A percentile compares a stretch with the other conserved stretches of the same genome.
These are phyloP conservation scores for Acanthaster planci DNA, from an alignment of 35 echinoderm and acorn worm species.

Conservation along the genomic window DNA sequence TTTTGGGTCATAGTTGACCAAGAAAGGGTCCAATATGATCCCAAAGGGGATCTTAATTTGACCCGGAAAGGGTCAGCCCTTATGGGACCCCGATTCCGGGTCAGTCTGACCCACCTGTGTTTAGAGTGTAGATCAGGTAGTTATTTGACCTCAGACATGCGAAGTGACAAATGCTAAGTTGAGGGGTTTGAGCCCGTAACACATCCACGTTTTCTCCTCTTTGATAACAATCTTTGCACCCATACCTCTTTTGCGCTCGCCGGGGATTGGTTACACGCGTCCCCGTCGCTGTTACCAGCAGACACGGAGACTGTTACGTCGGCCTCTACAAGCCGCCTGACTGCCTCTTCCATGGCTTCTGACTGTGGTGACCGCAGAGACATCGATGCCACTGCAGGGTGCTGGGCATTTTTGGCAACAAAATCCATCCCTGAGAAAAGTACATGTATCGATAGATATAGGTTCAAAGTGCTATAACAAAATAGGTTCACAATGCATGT, in stretches of 20 bases:
- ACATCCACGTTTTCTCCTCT: background rate
- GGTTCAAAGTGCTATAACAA: too few species aligned
- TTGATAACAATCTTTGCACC: background rate
- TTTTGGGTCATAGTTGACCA: too few species aligned
- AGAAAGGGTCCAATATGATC: too few species aligned
- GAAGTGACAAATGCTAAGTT: too few species aligned
- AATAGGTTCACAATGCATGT: too few species aligned
- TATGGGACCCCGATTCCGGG: too few species aligned
- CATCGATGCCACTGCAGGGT: constrained; percentile 76
- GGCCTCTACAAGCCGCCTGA: constrained; percentile 22
- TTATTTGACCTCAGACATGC: too few species aligned
- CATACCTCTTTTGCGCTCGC: constrained; percentile 45
- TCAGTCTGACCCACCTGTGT: too few species aligned
- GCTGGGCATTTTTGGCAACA: constrained; percentile 33
- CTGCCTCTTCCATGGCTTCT: constrained; percentile 39
- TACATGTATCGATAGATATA: background rate
- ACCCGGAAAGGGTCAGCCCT: too few species aligned
- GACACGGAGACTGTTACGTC: constrained; percentile 58
- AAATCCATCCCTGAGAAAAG: constrained; percentile 45
- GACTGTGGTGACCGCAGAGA: constrained; percentile 64
- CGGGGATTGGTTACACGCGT: constrained; percentile 67
- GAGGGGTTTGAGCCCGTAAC: too few species aligned
- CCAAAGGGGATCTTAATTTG: too few species aligned
- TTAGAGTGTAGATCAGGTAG: too few species aligned
- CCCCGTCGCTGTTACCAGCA: constrained; percentile 65